Conservation (phyloP, 2,797 vertebrate species). For the Spea hammondii region DNA sequence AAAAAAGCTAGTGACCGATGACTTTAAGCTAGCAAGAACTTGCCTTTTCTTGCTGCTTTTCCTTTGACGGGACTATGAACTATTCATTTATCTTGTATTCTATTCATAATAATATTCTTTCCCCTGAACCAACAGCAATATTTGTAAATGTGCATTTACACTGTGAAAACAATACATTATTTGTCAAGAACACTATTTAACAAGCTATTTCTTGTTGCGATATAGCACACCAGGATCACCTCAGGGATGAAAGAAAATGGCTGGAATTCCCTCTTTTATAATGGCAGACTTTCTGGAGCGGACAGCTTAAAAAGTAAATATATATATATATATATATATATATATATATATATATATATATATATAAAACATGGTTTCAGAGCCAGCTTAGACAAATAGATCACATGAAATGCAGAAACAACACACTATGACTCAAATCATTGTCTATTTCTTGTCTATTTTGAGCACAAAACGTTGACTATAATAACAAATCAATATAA, state of each 20-base stretch:
- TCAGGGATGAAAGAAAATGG: neutral
- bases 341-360: no score
- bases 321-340: neutral
- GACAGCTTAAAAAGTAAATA: neutral
- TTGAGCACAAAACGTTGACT: constrained; percentile 15
- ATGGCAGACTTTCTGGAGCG: neutral
- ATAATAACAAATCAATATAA: constrained; percentile 38
- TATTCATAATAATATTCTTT: constrained; percentile 23
- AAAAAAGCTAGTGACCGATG: constrained; percentile 42
- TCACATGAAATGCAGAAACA: neutral
- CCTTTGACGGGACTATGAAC: constrained; percentile 2
- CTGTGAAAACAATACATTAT: constrained; percentile 9
- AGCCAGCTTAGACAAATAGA: neutral
- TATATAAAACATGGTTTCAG: neutral
- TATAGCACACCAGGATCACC: neutral
- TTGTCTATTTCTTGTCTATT: neutral
- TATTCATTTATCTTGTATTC: constrained; percentile 40
- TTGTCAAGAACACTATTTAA: constrained; percentile 10
- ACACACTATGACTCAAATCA: neutral
- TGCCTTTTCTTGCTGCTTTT: constrained; percentile 12
- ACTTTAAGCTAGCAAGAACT: constrained; percentile 31
- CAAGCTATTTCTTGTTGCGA: neutral
- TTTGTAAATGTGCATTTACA: constrained; percentile 5
- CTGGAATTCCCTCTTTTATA: neutral
- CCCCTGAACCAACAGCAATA: constrained; percentile 10